Evolutionary conservation across 2,113 vertebrate species (phyloP).

Genomic region (Sturnira hondurensis): DNA sequence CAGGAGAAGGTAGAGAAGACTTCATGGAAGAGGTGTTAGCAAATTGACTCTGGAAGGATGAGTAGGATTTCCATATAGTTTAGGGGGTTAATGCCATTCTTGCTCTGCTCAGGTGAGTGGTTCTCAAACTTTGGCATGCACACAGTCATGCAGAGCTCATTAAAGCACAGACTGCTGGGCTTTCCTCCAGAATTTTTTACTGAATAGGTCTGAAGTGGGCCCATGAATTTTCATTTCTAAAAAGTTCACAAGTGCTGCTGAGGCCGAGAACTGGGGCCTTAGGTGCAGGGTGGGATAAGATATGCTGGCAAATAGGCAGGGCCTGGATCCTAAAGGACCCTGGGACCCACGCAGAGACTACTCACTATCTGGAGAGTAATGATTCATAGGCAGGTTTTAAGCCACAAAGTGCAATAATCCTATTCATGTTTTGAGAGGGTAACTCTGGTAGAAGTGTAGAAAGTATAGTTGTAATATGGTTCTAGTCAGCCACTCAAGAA

Average conservation of each 20-base stretch:
- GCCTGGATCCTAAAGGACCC: neutral
- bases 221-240: neutral
- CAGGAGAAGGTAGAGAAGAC: neutral
- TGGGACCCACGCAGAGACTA: neutral
- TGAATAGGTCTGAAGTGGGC: neutral
- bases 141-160: neutral
- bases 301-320: neutral
- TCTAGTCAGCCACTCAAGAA: neutral
- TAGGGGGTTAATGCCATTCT: neutral
- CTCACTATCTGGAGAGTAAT: neutral
- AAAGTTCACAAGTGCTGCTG: neutral
- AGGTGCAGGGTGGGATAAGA: neutral
- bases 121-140: neutral
- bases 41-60: neutral
- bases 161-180: neutral
- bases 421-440: neutral
- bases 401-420: neutral
- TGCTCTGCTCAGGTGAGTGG: neutral
- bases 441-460: neutral
- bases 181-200: neutral
- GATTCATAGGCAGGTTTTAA: neutral
- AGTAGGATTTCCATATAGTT: neutral
- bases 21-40: neutral
- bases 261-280: neutral
- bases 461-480: neutral